Evolutionary conservation across 2,888 invertebrate species (phyloP), one percentile per base, ranked within the genome.

Genomic region (Ischnura elegans): DNA sequence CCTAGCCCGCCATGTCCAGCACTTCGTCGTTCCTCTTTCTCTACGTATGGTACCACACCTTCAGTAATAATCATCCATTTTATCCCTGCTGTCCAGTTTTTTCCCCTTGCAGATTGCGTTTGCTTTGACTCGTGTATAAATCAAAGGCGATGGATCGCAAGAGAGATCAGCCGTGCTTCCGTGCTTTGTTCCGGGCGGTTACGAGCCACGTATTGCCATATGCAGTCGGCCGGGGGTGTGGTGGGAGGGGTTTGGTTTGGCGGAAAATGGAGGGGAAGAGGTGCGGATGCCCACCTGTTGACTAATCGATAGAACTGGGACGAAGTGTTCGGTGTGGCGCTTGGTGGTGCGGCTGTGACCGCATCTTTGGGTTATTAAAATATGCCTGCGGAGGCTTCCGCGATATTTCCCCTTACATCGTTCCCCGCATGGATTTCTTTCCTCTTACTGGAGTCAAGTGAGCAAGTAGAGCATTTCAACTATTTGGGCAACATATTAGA

Each of bases 271-370:
- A 25, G 8, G 29, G n/a, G 29, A 29, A 29, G n/a, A 36, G 16
- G 66, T 8, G 66, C 25, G 66, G 66, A 76, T n/a, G 29, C 29
- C 66, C 86, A 86, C 86, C 86, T 86, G 86, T 86, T 86, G 43
- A 86, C 46, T 86, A 45, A 86, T 86, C 46, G 45, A 86, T 46
- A 45, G 86, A 86, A 45, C 36, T 45, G 43, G 86, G 86, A 10
- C 43, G 86, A 43, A 16, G 25, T 25, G 86, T 86, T 19, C 46
- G 46, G 36, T 16, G 66, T 8, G 66, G 66, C 36, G 25, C 36
- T 76, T 36, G 36, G 66, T 2, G 8, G 66, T 36, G 66, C 66
- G 66, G 36, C 66, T 2, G 10, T n/a, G 66, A 76, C 66, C 66
- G 36, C 29, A 76, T 76, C 66, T 76, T 76, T 76, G 1, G 66